A percentile compares a stretch with the other conserved stretches of the same genome.
Evolutionary conservation across 2,113 vertebrate genomes (phyloP).

Genomic region (Catagonus wagneri): DNA sequence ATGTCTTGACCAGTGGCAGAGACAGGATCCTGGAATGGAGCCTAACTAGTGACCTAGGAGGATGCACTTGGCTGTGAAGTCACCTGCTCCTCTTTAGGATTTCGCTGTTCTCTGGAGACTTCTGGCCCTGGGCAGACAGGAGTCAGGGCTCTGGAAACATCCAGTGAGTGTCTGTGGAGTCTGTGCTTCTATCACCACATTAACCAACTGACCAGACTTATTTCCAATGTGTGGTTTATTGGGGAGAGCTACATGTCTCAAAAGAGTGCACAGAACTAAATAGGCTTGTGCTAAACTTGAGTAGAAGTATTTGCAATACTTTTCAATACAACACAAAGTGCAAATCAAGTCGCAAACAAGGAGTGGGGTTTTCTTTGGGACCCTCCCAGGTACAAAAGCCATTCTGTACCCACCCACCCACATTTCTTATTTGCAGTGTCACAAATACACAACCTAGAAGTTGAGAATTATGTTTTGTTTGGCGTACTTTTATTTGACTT

Average conservation of each 20-base stretch:
- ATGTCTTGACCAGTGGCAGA: constrained; percentile 45
- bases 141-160: background rate
- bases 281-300: background rate
- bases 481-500: background rate
- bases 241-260: background rate
- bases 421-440: background rate
- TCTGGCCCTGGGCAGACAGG: background rate
- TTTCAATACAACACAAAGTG: background rate
- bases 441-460: background rate
- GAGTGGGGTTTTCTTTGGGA: background rate
- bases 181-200: background rate
- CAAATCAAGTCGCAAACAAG: background rate
- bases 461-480: background rate
- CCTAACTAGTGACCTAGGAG: rapidly evolving
- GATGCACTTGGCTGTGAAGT: background rate
- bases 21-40: constrained; percentile 49
- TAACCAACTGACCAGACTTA: background rate
- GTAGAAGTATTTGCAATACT: background rate
- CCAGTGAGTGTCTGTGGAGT: background rate
- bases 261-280: constrained; percentile 27
- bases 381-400: background rate
- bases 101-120: constrained; percentile 42
- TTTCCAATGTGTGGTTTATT: background rate
- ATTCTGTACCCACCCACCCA: background rate
- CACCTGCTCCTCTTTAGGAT: constrained; percentile 41